Conservation (phyloP, 2,888 invertebrate species). For the Pristionchus maxplancki region DNA sequence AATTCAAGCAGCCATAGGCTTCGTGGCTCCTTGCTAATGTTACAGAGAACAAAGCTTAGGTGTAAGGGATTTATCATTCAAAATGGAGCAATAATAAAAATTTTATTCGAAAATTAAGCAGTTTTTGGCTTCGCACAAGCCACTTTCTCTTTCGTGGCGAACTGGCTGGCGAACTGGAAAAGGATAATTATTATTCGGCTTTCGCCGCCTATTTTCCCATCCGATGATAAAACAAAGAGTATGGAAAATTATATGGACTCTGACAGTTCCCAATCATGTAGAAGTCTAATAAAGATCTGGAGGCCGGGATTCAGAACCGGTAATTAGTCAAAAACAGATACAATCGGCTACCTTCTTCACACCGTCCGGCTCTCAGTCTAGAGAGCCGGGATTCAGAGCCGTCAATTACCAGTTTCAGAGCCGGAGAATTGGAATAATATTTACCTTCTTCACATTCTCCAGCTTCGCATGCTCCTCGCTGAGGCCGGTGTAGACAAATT, state of each 20-base stretch:
- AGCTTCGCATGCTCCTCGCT: neutral
- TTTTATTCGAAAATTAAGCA: neutral
- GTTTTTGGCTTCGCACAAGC: neutral
- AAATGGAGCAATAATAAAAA: no score
- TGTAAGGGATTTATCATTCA: no score
- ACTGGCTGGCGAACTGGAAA: neutral
- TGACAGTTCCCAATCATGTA: no score
- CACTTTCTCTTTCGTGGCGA: neutral
- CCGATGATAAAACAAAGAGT: neutral
- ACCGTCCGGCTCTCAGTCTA: no score
- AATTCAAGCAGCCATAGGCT: no score
- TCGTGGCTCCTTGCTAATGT: no score
- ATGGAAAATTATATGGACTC: no score
- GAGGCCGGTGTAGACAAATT: neutral
- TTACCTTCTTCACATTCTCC: neutral
- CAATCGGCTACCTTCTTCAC: constrained; percentile 17
- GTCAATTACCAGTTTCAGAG: neutral
- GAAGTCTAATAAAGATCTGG: no score
- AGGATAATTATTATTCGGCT: neutral
- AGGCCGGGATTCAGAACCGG: neutral
- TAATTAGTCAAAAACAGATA: neutral
- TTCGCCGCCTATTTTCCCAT: neutral
- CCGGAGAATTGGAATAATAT: neutral
- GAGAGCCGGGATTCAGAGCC: no score
- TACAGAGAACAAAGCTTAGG: no score